Percentiles rank a stretch among this genome's conserved stretches.
Conservation (phyloP, 2,888 invertebrate species). For the Oligia latruncula region DNA sequence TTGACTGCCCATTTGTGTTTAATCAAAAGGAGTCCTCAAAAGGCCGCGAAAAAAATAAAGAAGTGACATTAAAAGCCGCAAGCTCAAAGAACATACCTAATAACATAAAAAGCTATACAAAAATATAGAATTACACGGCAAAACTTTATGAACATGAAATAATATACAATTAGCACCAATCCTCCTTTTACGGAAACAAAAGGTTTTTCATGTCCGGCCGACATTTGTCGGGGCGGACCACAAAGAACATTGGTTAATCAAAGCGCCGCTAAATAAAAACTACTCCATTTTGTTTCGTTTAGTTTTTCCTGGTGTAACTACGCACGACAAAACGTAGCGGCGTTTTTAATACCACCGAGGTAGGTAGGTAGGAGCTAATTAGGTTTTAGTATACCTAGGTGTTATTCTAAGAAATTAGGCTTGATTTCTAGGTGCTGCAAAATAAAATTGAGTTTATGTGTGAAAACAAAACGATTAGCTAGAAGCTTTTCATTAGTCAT, state of each 20-base stretch:
- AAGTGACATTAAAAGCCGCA: conserved; percentile 9
- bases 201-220: conserved; percentile 54
- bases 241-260: conserved; percentile 61
- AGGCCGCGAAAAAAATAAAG: conserved; percentile 12
- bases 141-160: conserved; percentile 45
- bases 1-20: background rate
- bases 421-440: conserved; percentile 3
- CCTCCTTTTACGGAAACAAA: conserved; percentile 50
- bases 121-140: conserved; percentile 35
- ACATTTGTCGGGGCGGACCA: conserved; percentile 53
- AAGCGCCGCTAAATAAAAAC: conserved; percentile 50
- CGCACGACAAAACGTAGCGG: conserved; percentile 31
- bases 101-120: conserved; percentile 30
- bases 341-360: conserved; percentile 39
- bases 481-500: conserved; percentile 14
- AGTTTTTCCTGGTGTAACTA: conserved; percentile 41
- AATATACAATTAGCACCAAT: conserved; percentile 56
- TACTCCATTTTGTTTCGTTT: conserved; percentile 41
- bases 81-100: conserved; percentile 2
- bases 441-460: conserved; percentile 1
- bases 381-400: background rate
- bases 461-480: conserved; percentile 22
- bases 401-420: background rate
- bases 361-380: conserved; percentile 33
- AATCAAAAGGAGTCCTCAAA: conserved; percentile 15